phyloP scores from a whole-genome alignment of 2,888 invertebrate genomes.

The Mycalesis mineus region DNA sequence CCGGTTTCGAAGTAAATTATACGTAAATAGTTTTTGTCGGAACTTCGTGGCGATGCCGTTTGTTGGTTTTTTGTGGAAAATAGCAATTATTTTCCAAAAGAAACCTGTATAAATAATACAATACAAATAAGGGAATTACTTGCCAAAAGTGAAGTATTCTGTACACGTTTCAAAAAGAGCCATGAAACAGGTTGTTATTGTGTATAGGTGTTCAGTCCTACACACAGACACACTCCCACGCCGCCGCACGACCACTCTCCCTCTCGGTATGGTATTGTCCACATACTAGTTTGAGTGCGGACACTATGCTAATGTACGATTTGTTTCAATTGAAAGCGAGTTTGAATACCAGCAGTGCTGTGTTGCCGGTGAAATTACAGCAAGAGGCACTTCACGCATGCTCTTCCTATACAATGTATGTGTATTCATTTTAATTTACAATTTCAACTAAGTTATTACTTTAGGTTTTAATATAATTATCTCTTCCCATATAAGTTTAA shows the following conservation, averaged over 20 bases:
- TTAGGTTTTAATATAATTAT: too few species aligned
- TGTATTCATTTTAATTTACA: too few species aligned
- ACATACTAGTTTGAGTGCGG: not conserved
- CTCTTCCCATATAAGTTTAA: too few species aligned
- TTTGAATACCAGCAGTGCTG: not conserved
- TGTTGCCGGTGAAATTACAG: too few species aligned
- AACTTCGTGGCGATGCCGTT: too few species aligned
- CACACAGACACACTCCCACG: slow-evolving; percentile 25
- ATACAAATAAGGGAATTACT: not conserved
- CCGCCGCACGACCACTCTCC: slow-evolving; percentile 22
- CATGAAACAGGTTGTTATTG: slow-evolving; percentile 22
- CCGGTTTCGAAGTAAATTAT: too few species aligned
- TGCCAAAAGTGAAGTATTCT: not conserved
- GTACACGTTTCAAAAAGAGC: slow-evolving; percentile 6
- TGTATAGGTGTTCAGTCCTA: slow-evolving; percentile 17
- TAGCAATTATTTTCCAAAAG: too few species aligned
- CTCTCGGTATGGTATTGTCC: slow-evolving; percentile 24
- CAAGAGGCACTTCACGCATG: too few species aligned
- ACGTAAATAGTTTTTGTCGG: too few species aligned
- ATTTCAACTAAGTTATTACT: too few species aligned
- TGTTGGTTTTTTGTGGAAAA: too few species aligned
- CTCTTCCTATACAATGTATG: not conserved
- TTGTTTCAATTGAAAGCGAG: not conserved
- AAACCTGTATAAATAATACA: too few species aligned
- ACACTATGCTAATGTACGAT: not conserved